Conservation (phyloP, 2,113 vertebrate species). For the Sakesphorus luctuosus region DNA sequence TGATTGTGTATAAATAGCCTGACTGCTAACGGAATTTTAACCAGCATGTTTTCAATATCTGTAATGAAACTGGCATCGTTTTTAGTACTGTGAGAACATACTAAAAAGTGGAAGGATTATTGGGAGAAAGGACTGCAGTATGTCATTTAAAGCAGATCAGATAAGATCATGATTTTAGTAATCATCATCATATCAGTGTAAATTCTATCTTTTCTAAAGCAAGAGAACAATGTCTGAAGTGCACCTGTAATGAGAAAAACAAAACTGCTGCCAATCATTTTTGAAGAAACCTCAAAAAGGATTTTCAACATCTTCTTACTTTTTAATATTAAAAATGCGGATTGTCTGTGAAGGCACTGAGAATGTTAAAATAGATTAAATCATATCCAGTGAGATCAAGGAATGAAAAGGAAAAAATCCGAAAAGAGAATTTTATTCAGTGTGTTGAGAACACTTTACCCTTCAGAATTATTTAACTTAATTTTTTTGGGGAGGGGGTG, state of each 20-base stretch:
- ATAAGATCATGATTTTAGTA: background rate
- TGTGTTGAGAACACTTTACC: background rate
- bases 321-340: background rate
- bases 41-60: background rate
- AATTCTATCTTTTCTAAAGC: background rate
- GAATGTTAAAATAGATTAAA: slow-evolving; percentile 9
- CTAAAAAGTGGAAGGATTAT: background rate
- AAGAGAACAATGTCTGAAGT: background rate
- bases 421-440: background rate
- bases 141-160: background rate
- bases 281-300: background rate
- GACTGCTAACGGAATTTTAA: slow-evolving; percentile 24
- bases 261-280: background rate
- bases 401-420: background rate
- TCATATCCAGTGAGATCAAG: background rate
- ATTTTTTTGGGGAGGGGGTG: background rate
- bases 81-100: background rate
- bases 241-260: background rate
- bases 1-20: background rate
- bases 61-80: background rate
- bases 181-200: background rate
- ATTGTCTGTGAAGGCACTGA: background rate
- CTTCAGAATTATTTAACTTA: background rate
- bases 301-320: background rate
- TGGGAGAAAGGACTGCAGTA: background rate